These are phyloP conservation scores for Tragulus kanchil DNA, from an alignment of 2,113 vertebrate species.

Conservation along the genomic window DNA sequence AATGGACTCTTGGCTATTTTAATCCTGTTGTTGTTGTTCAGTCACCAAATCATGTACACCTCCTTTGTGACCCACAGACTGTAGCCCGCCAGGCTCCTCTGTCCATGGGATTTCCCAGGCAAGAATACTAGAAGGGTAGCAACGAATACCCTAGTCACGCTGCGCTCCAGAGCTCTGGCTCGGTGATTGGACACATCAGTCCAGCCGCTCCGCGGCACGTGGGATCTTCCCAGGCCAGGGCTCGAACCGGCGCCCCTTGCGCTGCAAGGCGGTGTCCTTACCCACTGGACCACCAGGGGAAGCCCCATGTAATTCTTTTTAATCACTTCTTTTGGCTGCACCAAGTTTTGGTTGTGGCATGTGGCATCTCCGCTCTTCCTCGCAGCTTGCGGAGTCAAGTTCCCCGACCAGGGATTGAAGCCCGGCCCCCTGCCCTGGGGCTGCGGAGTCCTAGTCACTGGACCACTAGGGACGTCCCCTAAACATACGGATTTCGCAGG, in stretches of 20 bases:
- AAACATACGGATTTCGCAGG: not conserved
- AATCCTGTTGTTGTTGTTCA: not conserved
- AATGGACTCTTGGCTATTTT: not conserved
- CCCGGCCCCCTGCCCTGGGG: not conserved
- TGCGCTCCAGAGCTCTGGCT: no score
- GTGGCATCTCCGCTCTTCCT: not conserved
- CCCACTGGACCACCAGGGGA: no score
- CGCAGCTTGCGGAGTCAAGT: not conserved
- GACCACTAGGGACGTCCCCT: not conserved
- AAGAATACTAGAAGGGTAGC: not conserved
- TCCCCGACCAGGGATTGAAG: not conserved
- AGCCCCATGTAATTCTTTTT: no score
- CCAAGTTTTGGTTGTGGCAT: not conserved
- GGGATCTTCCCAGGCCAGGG: no score
- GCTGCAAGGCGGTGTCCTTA: no score
- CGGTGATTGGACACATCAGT: no score
- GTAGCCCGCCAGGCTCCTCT: not conserved
- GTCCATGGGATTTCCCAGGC: not conserved
- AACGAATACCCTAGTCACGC: no score
- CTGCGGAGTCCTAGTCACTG: not conserved
- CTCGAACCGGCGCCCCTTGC: no score
- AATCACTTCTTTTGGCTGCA: not conserved
- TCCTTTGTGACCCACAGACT: not conserved
- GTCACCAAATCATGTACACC: no score
- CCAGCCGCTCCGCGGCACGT: no score